Conservation (phyloP, 2,113 vertebrate genomes). For the Xyrauchen texanus region DNA sequence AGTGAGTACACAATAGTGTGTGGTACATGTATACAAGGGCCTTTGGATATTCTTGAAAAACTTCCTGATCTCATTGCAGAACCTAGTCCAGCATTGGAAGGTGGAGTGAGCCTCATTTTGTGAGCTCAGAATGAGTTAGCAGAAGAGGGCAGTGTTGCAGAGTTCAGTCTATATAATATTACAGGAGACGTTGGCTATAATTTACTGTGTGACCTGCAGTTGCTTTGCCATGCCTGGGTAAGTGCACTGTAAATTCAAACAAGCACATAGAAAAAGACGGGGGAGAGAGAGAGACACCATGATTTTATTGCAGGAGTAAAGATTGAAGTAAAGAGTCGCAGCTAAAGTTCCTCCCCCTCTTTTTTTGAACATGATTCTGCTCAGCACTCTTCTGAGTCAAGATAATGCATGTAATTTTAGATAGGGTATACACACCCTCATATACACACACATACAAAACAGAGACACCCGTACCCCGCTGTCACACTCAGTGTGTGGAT, state of each 20-base stretch:
- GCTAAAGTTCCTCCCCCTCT: slow-evolving; percentile 54
- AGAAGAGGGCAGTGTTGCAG: not conserved
- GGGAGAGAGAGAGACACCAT: not conserved
- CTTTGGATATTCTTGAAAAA: not conserved
- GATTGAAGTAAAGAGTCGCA: slow-evolving; percentile 46
- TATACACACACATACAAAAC: slow-evolving; percentile 49
- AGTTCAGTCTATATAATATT: not conserved
- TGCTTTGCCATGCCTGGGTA: slow-evolving; percentile 15
- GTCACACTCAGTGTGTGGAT: slow-evolving; percentile 56
- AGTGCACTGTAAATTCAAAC: slow-evolving; percentile 18
- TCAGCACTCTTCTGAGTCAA: slow-evolving; percentile 52
- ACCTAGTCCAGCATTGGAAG: not conserved
- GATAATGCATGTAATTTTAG: slow-evolving; percentile 53
- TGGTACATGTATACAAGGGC: not conserved
- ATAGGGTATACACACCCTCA: slow-evolving; percentile 37
- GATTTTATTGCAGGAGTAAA: slow-evolving; percentile 54
- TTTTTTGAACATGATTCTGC: slow-evolving; percentile 57
- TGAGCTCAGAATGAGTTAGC: not conserved
- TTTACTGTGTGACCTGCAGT: slow-evolving; percentile 18
- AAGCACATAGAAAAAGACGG: not conserved
- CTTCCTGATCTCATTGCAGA: not conserved
- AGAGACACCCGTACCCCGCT: slow-evolving; percentile 51
- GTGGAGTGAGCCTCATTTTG: not conserved
- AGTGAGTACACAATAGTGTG: not conserved
- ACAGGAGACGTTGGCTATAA: slow-evolving; percentile 20